phyloP scores from a whole-genome alignment of 2,797 vertebrate genomes.

The Anabacerthia variegaticeps region DNA sequence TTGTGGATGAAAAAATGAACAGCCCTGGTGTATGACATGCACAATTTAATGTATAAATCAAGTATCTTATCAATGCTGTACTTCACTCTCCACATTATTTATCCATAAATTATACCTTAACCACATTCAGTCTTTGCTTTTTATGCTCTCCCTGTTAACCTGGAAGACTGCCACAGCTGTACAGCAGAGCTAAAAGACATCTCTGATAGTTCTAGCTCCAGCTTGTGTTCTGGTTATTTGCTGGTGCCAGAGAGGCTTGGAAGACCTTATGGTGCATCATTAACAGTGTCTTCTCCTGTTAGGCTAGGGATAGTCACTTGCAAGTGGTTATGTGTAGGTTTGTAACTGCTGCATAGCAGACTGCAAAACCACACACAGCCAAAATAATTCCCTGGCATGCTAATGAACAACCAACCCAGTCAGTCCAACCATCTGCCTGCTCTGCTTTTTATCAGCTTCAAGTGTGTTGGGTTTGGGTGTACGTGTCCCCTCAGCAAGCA shows the following conservation, averaged over 20 bases:
- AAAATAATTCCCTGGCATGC: not conserved
- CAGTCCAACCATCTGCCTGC: not conserved
- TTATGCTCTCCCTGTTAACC: not conserved
- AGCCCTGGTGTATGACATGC: not conserved
- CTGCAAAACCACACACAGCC: not conserved
- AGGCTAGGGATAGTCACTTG: not conserved
- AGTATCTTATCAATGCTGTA: not conserved
- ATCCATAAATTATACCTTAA: not conserved
- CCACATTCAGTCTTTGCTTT: not conserved
- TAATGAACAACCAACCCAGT: constrained; percentile 5
- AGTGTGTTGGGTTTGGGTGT: not conserved
- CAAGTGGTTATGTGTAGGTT: not conserved
- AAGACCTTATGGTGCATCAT: not conserved
- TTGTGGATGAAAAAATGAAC: not conserved
- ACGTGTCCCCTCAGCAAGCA: not conserved
- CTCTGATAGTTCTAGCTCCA: not conserved
- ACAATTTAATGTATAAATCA: not conserved
- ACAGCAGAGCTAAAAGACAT: not conserved
- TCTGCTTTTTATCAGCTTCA: constrained; percentile 45
- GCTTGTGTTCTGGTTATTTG: not conserved
- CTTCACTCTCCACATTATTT: not conserved
- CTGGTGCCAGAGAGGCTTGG: not conserved
- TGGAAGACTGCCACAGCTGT: not conserved
- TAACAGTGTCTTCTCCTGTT: not conserved
- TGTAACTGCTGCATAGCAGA: not conserved